Evolutionary conservation across 2,888 invertebrate species (phyloP).

Genomic region (Lydus trimaculatus): DNA sequence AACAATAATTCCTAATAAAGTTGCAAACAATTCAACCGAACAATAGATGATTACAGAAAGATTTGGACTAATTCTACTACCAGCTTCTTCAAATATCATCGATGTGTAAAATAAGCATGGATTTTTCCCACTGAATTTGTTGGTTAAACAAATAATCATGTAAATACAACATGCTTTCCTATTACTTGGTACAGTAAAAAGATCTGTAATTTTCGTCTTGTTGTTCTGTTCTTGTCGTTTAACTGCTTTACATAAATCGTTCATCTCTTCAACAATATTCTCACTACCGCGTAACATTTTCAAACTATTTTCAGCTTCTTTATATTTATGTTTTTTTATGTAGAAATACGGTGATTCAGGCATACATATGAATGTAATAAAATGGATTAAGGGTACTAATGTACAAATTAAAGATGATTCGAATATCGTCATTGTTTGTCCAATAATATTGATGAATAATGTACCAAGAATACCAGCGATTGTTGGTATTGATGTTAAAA

Average conservation of each 20-base stretch:
- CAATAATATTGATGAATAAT: constrained; percentile 69
- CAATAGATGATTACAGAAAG: constrained; percentile 68
- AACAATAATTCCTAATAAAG: constrained; percentile 65
- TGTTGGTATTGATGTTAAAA: constrained; percentile 68
- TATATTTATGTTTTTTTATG: constrained; percentile 57
- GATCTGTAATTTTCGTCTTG: constrained; percentile 62
- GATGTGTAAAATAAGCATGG: constrained; percentile 70
- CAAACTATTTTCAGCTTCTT: constrained; percentile 64
- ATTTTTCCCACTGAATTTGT: constrained; percentile 72
- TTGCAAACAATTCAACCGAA: constrained; percentile 66
- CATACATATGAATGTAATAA: constrained; percentile 67
- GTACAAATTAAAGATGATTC: constrained; percentile 66
- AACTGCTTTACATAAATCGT: constrained; percentile 51
- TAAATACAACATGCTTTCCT: constrained; percentile 69
- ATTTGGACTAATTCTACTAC: constrained; percentile 62
- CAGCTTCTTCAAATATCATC: constrained; percentile 66
- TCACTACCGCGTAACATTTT: constrained; percentile 66
- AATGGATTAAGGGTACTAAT: constrained; percentile 66
- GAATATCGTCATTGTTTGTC: constrained; percentile 66
- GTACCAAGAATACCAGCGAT: constrained; percentile 66
- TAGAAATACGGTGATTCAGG: constrained; percentile 71
- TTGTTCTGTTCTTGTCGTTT: constrained; percentile 60
- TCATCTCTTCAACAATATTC: constrained; percentile 62
- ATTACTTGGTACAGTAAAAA: constrained; percentile 65
- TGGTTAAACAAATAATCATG: constrained; percentile 67